Base-by-base conservation (phyloP, 2,888 invertebrate species). In the Ormyrus thymus region DNA sequence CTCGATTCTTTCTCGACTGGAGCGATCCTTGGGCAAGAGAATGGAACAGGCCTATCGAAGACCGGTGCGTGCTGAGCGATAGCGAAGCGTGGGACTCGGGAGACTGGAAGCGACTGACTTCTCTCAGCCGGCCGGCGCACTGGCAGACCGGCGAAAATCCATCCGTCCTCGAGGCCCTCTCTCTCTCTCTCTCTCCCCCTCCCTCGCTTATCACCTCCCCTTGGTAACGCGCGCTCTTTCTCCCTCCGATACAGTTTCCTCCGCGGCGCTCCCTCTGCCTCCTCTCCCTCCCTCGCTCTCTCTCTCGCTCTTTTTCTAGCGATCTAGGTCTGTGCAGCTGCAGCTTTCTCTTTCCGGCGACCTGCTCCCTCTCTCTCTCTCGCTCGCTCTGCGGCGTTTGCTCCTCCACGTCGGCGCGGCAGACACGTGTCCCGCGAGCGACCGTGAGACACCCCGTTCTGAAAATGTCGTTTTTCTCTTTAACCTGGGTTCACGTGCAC, bases 101-200 rank as follows among this genome's bases (percentile, higher is more conserved):
- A 83, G 88, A 84, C 86, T 85, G 87, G 86, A 87, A 87, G 84
- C 87, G 86, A 89, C 89, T 89, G 87, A 85, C 86, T 85, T 76
- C 78, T 74, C 82, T 58, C 51, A 45, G 53, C 59, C 70, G 46
- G 84, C 83, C 83, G 85, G 84, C 83, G 78, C 83, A 69, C 74
- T 79, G 80, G 76, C 58, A 58, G 78, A 80, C 74, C 70, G 81
- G 80, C 77, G 80, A 65, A 75, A 79, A 80, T 80, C 79, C 79
- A 82, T 79, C 81, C 81, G 80, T 76, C 77, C 80, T 72, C 62
- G 71, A 61, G 62, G 45, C 51, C 46, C 56, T 46, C 13, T 43
- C 61, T 55, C 53, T 62, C 75, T 29, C n/a, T 29, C 11, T 15
- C 71, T 48, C 48, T 55, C 46, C 53, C 45, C 11, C 78, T 74